Conservation (phyloP, 2,888 invertebrate genomes). For the Lysandra bellargus region DNA sequence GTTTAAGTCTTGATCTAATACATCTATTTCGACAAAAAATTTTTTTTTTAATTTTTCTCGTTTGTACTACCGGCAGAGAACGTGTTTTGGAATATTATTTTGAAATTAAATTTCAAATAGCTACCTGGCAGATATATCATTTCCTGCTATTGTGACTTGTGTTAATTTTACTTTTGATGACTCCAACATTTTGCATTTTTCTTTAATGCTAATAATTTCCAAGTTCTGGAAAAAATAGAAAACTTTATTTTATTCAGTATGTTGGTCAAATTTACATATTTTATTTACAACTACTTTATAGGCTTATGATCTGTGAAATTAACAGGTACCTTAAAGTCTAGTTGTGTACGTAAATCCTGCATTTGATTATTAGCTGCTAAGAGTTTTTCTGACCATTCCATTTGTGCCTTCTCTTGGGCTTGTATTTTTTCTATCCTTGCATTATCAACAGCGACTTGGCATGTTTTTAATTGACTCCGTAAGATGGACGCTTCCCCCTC, state of each 20-base stretch:
- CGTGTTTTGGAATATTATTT: not conserved
- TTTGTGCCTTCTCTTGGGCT: conserved; percentile 69
- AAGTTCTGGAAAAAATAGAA: conserved; percentile 67
- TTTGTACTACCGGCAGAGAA: too few species aligned
- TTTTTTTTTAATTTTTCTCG: too few species aligned
- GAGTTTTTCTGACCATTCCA: conserved; percentile 77
- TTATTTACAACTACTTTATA: not conserved
- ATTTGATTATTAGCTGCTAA: conserved; percentile 62
- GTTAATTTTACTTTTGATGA: conserved; percentile 68
- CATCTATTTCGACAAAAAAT: too few species aligned
- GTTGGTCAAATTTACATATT: not conserved
- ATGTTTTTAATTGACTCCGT: conserved; percentile 74
- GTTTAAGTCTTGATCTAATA: too few species aligned
- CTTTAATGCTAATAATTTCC: conserved; percentile 80
- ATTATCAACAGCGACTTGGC: conserved; percentile 66
- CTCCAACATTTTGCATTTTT: conserved; percentile 72
- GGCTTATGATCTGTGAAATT: not conserved
- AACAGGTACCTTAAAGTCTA: conserved; percentile 79
- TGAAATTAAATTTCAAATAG: conserved; percentile 7
- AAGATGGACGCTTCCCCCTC: conserved; percentile 81
- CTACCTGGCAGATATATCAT: conserved; percentile 64
- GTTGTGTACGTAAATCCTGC: conserved; percentile 70
- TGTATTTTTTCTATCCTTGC: conserved; percentile 69
- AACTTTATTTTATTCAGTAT: not conserved
- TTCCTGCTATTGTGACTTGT: conserved; percentile 59